phyloP scores from a whole-genome alignment of 1,140 invertebrate genomes.

The Drosophila tsacasi region DNA sequence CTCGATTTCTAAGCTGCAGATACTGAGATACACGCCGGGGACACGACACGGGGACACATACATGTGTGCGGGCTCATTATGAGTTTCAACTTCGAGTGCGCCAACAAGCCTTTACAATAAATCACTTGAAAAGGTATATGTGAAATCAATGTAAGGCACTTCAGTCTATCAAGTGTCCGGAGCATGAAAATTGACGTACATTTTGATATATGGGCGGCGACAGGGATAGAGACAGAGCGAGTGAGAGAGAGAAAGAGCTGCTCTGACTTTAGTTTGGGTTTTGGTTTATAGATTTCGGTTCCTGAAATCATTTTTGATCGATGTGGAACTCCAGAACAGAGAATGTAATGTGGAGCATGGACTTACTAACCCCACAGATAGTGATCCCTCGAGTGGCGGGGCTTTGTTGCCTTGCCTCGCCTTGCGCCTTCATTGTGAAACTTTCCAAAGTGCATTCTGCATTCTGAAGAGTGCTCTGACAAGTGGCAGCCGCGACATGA shows the following conservation, averaged over 20 bases:
- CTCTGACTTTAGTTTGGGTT: neutral
- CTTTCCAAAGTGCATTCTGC: slow-evolving; percentile 76
- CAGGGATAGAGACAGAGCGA: too few species aligned
- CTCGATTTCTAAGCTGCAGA: slow-evolving; percentile 44
- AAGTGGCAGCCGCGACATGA: slow-evolving; percentile 43
- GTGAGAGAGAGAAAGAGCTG: neutral
- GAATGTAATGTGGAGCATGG: slow-evolving; percentile 58
- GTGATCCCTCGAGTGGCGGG: slow-evolving; percentile 36
- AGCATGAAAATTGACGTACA: slow-evolving; percentile 83
- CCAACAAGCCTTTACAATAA: slow-evolving; percentile 82
- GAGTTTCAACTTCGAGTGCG: slow-evolving; percentile 72
- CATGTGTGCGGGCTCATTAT: slow-evolving; percentile 67
- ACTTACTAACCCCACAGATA: slow-evolving; percentile 48
- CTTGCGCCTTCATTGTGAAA: slow-evolving; percentile 34
- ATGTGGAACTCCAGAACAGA: slow-evolving; percentile 18
- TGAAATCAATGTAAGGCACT: slow-evolving; percentile 83
- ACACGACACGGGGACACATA: slow-evolving; percentile 8
- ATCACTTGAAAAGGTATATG: slow-evolving; percentile 80
- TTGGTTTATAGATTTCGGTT: neutral
- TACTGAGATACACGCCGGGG: slow-evolving; percentile 19
- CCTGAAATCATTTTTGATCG: slow-evolving; percentile 46
- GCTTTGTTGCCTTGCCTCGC: slow-evolving; percentile 7
- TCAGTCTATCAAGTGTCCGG: slow-evolving; percentile 82
- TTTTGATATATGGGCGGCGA: slow-evolving; percentile 74
- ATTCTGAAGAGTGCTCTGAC: slow-evolving; percentile 39